These are phyloP conservation scores for Merluccius polli DNA, from an alignment of 2,797 vertebrate species.

Conservation along the genomic window DNA sequence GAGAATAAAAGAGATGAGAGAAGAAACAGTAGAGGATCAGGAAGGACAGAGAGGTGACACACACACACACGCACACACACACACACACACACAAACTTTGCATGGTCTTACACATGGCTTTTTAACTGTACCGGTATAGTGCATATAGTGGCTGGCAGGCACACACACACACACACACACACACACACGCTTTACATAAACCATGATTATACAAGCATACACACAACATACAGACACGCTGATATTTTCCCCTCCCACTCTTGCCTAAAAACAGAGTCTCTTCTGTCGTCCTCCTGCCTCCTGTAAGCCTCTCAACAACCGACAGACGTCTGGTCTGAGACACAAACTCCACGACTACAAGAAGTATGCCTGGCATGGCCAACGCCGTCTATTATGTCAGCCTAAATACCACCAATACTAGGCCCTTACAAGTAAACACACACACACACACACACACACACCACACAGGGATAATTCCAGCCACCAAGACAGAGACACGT, in stretches of 20 bases:
- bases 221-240: not conserved
- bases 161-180: constrained; percentile 2
- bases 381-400: not conserved
- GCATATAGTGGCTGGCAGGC: not conserved
- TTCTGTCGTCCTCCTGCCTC: constrained; percentile 11
- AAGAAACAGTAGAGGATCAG: not conserved
- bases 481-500: not conserved
- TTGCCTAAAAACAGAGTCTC: not conserved
- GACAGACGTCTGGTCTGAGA: not conserved
- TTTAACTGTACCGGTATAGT: not conserved
- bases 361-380: not conserved
- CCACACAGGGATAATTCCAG: not conserved
- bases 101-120: not conserved
- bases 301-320: constrained; percentile 27
- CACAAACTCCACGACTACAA: not conserved
- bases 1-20: not conserved
- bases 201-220: not conserved
- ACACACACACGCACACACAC: not conserved
- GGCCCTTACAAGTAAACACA: not conserved
- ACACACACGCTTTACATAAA: not conserved
- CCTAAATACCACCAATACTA: not conserved
- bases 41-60: not conserved
- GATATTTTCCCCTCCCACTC: no score
- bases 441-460: not conserved
- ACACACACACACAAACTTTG: not conserved